Conservation (phyloP, 2,797 vertebrate genomes). For the Chlorospingus semifuscus region DNA sequence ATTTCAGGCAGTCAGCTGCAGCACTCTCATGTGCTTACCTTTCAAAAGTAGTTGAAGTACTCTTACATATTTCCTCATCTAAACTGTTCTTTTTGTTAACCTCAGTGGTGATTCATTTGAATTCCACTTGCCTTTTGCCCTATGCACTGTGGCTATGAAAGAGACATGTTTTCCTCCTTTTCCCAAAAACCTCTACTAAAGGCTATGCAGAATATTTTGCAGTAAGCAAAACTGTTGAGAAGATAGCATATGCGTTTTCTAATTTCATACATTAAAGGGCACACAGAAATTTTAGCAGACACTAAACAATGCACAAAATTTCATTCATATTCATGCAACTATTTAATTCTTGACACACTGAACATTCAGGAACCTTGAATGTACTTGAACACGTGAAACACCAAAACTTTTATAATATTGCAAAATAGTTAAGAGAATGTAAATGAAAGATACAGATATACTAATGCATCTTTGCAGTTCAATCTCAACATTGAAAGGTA, state of each 20-base stretch:
- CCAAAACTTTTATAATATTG: not conserved
- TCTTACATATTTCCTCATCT: not conserved
- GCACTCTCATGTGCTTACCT: not conserved
- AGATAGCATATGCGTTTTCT: not conserved
- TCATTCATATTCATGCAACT: not conserved
- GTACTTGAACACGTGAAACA: not conserved
- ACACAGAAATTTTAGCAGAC: not conserved
- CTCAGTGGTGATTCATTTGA: not conserved
- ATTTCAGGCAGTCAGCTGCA: not conserved
- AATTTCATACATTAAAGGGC: not conserved
- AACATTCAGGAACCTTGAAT: not conserved
- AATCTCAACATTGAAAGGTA: not conserved
- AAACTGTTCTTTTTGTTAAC: not conserved
- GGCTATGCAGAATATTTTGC: not conserved
- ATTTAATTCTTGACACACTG: not conserved
- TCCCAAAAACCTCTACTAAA: not conserved
- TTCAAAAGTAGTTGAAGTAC: not conserved
- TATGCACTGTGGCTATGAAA: not conserved
- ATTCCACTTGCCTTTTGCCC: not conserved
- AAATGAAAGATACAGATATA: not conserved
- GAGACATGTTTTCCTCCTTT: not conserved
- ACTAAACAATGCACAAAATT: not conserved
- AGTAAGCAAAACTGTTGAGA: not conserved
- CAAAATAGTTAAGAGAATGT: not conserved
- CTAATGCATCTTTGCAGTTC: not conserved